Conservation (phyloP, 37 sponge, comb jelly and placozoan species). For the Ephydatia muelleri region DNA sequence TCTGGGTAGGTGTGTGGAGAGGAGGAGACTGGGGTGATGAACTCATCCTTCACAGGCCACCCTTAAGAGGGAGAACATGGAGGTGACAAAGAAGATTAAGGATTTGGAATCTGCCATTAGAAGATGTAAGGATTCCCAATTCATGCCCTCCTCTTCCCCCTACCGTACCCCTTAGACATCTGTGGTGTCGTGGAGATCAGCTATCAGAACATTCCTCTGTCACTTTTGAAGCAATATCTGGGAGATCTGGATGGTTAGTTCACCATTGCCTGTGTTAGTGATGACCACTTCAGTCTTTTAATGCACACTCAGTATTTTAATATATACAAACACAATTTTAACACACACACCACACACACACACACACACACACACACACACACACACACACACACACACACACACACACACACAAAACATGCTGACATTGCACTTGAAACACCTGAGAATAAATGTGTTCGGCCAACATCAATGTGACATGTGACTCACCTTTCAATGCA, state of each 20-base stretch:
- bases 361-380: background rate
- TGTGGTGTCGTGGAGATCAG: conserved; percentile 51
- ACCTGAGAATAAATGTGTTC: too few species aligned
- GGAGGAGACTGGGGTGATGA: too few species aligned
- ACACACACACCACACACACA: too few species aligned
- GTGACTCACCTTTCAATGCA: too few species aligned
- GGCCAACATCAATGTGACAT: too few species aligned
- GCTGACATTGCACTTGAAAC: background rate
- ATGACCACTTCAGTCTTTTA: too few species aligned
- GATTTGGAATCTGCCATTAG: conserved; percentile 38
- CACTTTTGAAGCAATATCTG: conserved; percentile 44
- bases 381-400: background rate
- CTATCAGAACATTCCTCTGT: conserved; percentile 49
- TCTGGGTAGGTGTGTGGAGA: conserved; percentile 39
- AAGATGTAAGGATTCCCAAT: conserved; percentile 33
- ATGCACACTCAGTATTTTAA: background rate
- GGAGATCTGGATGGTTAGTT: conserved; percentile 31
- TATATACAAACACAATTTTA: background rate
- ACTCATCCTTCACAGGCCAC: background rate
- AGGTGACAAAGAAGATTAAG: background rate
- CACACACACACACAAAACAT: too few species aligned
- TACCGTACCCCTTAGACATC: conserved; percentile 30
- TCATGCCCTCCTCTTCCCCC: background rate
- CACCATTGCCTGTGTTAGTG: background rate
- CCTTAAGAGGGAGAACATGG: conserved; percentile 15